Conservation (phyloP, 2,113 vertebrate species). For the Pseudopipra pipra region DNA sequence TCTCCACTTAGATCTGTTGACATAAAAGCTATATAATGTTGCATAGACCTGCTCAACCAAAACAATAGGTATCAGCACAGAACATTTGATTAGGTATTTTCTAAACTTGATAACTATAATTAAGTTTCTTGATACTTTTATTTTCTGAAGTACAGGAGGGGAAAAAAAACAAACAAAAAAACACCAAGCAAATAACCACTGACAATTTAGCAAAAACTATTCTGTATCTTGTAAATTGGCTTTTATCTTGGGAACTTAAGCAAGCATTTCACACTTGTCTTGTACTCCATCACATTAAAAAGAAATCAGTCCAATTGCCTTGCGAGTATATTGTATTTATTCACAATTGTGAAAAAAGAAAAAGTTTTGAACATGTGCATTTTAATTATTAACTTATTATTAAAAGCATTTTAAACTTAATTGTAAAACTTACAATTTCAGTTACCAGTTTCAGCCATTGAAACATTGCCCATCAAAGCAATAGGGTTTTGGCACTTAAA, state of each 20-base stretch:
- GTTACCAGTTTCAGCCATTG: not conserved
- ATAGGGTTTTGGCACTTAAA: not conserved
- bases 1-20: not conserved
- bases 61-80: not conserved
- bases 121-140: not conserved
- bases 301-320: not conserved
- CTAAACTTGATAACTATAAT: not conserved
- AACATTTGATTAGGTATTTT: not conserved
- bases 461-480: not conserved
- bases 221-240: not conserved
- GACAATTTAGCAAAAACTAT: not conserved
- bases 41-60: not conserved
- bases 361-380: not conserved
- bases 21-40: not conserved
- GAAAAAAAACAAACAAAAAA: not conserved
- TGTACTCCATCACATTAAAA: not conserved
- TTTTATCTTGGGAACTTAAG: not conserved
- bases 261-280: not conserved
- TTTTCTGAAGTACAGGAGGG: not conserved
- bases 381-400: not conserved
- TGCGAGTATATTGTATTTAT: not conserved
- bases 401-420: not conserved
- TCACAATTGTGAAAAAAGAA: not conserved
- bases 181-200: fast-evolving
- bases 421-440: not conserved